Evolutionary conservation across 2,888 invertebrate genomes (phyloP).

Genomic region (Cheilosia urbana): DNA sequence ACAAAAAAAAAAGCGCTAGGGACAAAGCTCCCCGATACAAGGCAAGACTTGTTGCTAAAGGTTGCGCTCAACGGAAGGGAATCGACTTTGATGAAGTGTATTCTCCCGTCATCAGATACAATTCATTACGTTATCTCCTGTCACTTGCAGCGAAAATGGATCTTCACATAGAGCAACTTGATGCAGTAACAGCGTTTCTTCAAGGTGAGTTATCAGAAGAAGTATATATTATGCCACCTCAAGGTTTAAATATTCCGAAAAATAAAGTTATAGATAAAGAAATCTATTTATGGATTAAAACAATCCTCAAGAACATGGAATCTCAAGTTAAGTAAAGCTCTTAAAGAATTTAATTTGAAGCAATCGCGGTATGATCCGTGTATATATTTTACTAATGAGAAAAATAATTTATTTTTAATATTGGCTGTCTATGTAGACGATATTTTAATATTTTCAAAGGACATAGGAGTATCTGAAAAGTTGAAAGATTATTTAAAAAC

Average conservation of each 20-base stretch:
- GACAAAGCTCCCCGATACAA: not conserved
- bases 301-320: conserved; percentile 19
- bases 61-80: conserved; percentile 5
- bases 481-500: not conserved
- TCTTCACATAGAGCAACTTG: not conserved
- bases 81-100: not conserved
- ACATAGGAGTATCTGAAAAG: not conserved
- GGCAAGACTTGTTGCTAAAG: conserved; percentile 6
- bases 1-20: not conserved
- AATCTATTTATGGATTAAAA: conserved; percentile 25
- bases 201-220: not conserved
- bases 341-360: not conserved
- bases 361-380: conserved; percentile 20
- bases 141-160: not conserved
- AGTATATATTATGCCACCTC: no score
- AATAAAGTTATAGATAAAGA: not conserved
- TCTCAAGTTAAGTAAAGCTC: not conserved
- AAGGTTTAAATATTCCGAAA: not conserved
- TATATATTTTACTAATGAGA: conserved; percentile 14
- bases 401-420: conserved; percentile 6
- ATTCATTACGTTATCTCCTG: not conserved
- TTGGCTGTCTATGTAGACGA: not conserved
- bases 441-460: not conserved
- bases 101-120: not conserved
- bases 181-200: conserved; percentile 6